Evolutionary conservation across 1,140 invertebrate genomes (phyloP).

Genomic region (Geopemphigus sp.): DNA sequence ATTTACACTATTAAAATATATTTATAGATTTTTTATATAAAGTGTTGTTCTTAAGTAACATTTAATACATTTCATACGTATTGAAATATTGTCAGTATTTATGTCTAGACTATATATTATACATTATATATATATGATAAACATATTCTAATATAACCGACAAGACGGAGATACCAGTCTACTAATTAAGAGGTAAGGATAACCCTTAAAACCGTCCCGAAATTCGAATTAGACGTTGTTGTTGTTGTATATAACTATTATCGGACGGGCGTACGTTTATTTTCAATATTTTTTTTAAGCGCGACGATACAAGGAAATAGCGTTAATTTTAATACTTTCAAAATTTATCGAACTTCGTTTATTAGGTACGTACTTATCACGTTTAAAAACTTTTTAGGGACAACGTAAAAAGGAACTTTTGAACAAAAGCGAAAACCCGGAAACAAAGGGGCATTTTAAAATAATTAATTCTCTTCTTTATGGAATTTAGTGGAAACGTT

Average conservation of each 20-base stretch:
- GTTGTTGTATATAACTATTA: not conserved
- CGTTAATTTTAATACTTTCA: not conserved
- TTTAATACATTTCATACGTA: too few relatives aligned
- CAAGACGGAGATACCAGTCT: too few relatives aligned
- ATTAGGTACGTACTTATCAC: not conserved
- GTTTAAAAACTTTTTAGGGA: not conserved
- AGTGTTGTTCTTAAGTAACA: too few relatives aligned
- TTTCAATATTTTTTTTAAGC: not conserved
- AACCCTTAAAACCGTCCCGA: too few relatives aligned
- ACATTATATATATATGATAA: too few relatives aligned
- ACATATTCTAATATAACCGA: too few relatives aligned
- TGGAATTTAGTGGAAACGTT: not conserved
- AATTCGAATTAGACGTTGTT: too few relatives aligned
- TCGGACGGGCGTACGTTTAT: not conserved
- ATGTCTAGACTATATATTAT: too few relatives aligned
- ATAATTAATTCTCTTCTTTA: not conserved
- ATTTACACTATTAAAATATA: too few relatives aligned
- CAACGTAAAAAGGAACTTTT: not conserved
- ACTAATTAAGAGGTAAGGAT: too few relatives aligned
- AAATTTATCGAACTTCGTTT: not conserved
- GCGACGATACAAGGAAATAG: slow-evolving; percentile 5
- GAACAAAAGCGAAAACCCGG: not conserved
- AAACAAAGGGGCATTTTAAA: not conserved
- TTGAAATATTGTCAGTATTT: too few relatives aligned
- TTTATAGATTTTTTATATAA: too few relatives aligned